phyloP scores from a whole-genome alignment of 2,113 vertebrate species.

The Datnioides undecimradiatus region DNA sequence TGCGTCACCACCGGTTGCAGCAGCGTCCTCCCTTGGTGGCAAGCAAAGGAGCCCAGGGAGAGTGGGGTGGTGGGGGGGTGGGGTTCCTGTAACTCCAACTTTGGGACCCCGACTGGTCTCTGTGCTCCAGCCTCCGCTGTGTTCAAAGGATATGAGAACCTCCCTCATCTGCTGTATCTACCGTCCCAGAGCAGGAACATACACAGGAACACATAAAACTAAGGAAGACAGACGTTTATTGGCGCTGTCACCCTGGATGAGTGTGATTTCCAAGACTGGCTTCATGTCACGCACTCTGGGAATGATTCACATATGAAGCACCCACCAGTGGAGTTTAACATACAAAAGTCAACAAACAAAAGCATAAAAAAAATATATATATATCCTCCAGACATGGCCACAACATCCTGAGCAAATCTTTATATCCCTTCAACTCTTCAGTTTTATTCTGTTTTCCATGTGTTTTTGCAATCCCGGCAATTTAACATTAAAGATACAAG shows the following conservation, averaged over 20 bases:
- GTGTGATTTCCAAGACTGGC: constrained; percentile 46
- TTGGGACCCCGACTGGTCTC: constrained; percentile 45
- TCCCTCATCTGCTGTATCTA: constrained; percentile 44
- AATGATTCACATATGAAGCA: constrained; percentile 43
- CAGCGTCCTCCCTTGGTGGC: constrained; percentile 51
- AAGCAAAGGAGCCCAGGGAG: constrained; percentile 50
- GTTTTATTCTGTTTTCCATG: not conserved
- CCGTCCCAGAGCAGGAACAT: constrained; percentile 46
- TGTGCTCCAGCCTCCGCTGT: constrained; percentile 49
- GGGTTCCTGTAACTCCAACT: constrained; percentile 52
- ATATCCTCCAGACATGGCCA: constrained; percentile 21
- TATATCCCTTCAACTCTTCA: not conserved
- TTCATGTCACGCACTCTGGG: constrained; percentile 29
- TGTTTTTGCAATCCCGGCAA: not conserved
- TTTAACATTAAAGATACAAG: constrained; percentile 1
- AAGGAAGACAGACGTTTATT: constrained; percentile 57
- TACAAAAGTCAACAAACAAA: constrained; percentile 17
- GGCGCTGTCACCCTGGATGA: constrained; percentile 55
- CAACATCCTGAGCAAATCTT: constrained; percentile 26
- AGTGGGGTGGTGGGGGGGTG: too few species aligned
- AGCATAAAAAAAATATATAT: constrained; percentile 17
- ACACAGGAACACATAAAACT: constrained; percentile 47
- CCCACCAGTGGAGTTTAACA: constrained; percentile 20
- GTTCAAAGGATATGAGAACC: constrained; percentile 69
- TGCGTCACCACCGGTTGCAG: constrained; percentile 47